Evolutionary conservation across 92 coral and sea anemone species (phyloP).

Genomic region (Desmophyllum pertusum): DNA sequence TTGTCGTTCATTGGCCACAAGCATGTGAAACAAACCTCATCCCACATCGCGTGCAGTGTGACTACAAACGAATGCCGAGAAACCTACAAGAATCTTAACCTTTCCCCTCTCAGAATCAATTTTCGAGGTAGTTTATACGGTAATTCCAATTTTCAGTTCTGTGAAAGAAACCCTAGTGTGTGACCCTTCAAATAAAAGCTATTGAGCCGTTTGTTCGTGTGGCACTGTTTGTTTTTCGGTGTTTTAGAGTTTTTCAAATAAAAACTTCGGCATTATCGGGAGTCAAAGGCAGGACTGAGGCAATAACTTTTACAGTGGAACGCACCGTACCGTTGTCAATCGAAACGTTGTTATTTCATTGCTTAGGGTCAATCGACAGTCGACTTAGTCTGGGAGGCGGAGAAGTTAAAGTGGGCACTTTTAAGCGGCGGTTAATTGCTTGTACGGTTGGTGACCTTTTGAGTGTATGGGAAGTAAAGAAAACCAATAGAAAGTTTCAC

Average conservation of each 20-base stretch:
- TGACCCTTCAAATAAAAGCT: not conserved
- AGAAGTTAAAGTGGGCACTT: slow-evolving; percentile 3
- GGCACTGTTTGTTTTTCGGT: no score
- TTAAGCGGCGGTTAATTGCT: not conserved
- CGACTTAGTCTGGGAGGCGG: not conserved
- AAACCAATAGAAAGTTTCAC: not conserved
- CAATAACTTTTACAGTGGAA: not conserved
- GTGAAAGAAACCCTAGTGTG: not conserved
- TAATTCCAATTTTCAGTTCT: not conserved
- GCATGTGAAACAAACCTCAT: not conserved
- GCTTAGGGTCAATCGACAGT: not conserved
- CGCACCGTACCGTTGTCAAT: not conserved
- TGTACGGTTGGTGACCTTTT: not conserved
- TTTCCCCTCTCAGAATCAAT: not conserved
- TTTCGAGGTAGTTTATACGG: not conserved
- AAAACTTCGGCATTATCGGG: not conserved
- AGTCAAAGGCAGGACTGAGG: not conserved
- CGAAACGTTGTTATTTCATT: not conserved
- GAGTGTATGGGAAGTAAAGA: not conserved
- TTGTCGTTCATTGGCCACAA: not conserved
- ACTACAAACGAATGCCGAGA: not conserved
- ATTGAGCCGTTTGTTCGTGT: not conserved
- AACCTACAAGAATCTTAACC: not conserved
- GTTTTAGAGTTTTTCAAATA: not conserved
- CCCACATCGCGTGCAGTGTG: not conserved